phyloP scores from a whole-genome alignment of 2,113 vertebrate genomes.

The Nothocercus julius region DNA sequence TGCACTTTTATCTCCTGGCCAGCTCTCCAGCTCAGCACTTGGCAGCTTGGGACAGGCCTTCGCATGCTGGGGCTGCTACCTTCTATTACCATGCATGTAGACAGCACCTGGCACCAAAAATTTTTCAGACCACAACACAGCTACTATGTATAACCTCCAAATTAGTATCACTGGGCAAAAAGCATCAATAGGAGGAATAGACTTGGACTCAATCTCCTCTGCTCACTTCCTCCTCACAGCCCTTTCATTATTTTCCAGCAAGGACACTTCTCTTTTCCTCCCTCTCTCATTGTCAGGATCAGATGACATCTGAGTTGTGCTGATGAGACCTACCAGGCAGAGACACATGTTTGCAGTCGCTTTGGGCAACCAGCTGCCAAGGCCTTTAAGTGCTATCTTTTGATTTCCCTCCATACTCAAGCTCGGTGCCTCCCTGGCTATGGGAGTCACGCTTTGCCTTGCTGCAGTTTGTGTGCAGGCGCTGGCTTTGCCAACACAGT shows the following conservation, averaged over 20 bases:
- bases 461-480: not conserved
- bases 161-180: not conserved
- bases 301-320: slow-evolving; percentile 33
- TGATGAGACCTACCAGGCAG: slow-evolving; percentile 51
- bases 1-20: not conserved
- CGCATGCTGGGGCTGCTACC: not conserved
- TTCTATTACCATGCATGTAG: not conserved
- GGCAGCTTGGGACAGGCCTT: not conserved
- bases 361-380: slow-evolving; percentile 49
- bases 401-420: not conserved
- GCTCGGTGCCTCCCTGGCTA: not conserved
- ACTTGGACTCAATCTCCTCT: not conserved
- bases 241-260: slow-evolving; percentile 10
- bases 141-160: rapidly evolving
- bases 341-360: slow-evolving; percentile 58
- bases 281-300: slow-evolving; percentile 5
- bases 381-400: slow-evolving; percentile 20
- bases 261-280: not conserved
- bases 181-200: not conserved
- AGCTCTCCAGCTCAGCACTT: not conserved
- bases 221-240: not conserved
- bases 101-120: not conserved
- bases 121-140: not conserved
- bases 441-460: not conserved
- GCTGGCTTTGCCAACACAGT: not conserved